Evolutionary conservation across 2,113 vertebrate genomes (phyloP), one percentile per base, ranked within the genome.

Genomic region (Campylomormyrus numenius): DNA sequence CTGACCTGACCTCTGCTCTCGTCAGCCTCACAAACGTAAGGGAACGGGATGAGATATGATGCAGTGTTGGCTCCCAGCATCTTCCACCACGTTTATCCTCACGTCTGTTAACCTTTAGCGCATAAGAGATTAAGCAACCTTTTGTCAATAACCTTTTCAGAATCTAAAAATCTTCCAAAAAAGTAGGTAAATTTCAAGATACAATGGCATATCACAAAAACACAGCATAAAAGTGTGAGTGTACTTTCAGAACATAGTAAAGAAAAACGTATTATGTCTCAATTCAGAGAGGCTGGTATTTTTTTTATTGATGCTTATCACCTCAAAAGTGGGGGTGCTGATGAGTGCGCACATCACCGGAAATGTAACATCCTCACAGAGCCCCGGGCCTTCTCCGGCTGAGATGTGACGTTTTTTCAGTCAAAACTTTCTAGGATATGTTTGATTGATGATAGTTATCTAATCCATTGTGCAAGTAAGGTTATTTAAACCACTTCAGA

Each of bases 381-480:
- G 13, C 31, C 66, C 11, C 0, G 15, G 35, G 15, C 92, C 39
- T 42, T 2, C 45, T n/a, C 49, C 15, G 11, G 27, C 89, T 70
- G 11, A 6, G 77, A 92, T 93, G 92, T 92, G 90, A 87, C 87
- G 46, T 89, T 89, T 90, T 24, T 74, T 88, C 89, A 92, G 93
- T 90, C 88, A 45, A 88, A 89, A 92, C 89, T 84, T 91, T 89
- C 91, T 93, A 93, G 92, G 93, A 94, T 92, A 92, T 89, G 88
- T 93, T 90, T 89, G 89, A 89, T 91, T 85, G 93, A 85, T 91
- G 90, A 92, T 90, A 70, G 90, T 66, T 93, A 80, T 80, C 35
- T 90, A 94, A 92, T 49, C 58, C 90, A 91, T 80, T 42, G 35
- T 11, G 17, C 13, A 80, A 42, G 39, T 42, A 80, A 80, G 74